These are phyloP conservation scores for Lasioglossum vierecki DNA, from an alignment of 2,888 invertebrate genomes.

Conservation along the genomic window DNA sequence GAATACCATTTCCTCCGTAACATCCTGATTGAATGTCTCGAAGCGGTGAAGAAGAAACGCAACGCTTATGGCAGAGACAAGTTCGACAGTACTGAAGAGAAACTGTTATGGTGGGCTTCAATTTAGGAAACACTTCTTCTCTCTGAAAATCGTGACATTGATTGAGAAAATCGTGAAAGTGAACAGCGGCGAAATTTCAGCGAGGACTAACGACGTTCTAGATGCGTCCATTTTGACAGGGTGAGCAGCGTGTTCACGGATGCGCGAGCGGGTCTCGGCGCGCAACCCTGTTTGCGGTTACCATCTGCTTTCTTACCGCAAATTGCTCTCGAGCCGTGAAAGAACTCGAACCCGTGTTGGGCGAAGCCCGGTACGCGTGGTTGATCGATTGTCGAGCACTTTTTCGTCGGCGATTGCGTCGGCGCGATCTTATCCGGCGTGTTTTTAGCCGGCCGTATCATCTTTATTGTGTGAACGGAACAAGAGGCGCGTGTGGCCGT, in stretches of 20 bases:
- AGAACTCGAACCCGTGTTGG: conserved; percentile 5
- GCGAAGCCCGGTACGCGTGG: conserved; percentile 14
- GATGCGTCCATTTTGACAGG: neutral
- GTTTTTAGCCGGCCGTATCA: neutral
- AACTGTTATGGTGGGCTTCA: neutral
- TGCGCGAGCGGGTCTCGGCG: neutral
- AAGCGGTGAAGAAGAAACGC: neutral
- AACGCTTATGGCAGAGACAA: neutral
- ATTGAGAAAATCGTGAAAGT: neutral
- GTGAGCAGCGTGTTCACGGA: neutral
- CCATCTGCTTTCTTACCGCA: conserved; percentile 27
- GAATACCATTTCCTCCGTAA: too few species aligned
- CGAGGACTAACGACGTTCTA: neutral
- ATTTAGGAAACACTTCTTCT: neutral
- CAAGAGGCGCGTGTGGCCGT: neutral
- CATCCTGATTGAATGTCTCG: too few species aligned
- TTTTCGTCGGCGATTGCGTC: conserved; percentile 9
- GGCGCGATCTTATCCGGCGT: conserved; percentile 6
- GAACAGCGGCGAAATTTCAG: neutral
- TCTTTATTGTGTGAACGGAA: conserved; percentile 8
- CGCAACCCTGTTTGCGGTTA: neutral
- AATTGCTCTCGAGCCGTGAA: neutral
- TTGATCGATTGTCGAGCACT: conserved; percentile 20
- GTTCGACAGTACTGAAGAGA: too few species aligned
- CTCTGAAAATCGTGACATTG: neutral